Evolutionary conservation across 2,113 vertebrate genomes (phyloP), one percentile per base, ranked within the genome.

Genomic region (Coptodon rendalli): DNA sequence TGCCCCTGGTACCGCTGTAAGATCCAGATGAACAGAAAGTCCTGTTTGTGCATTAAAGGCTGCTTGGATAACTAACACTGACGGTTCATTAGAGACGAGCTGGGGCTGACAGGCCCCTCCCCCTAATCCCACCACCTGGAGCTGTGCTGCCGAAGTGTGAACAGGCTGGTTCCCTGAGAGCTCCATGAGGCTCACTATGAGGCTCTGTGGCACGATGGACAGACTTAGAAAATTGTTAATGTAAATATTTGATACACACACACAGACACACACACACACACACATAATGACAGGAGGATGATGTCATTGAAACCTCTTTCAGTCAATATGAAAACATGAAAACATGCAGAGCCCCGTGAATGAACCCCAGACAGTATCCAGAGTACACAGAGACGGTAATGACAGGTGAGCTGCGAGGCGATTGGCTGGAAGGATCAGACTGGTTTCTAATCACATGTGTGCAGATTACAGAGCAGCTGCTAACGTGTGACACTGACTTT

Each of bases 401-500:
- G 80, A 89, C 80, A 87, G 91, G 59, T 83, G 45, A 84, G 24
- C 82, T 19, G 71, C 3, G 3, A 54, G 7, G 5, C 7, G 82
- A 90, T 80, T 90, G 66, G 78, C 66, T 48, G 57, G 56, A 6
- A 82, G 6, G 9, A 5, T 22, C 45, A 38, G 38, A n/a, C 34
- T 27, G 56, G 85, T 66, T 76, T 59, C 54, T 92, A 87, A 92
- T 90, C 71, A 57, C 12, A 50, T 1, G 0, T 9, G 81, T 19
- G 22, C 73, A 81, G 84, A 92, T 92, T 84, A 92, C 53, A 89
- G 68, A 81, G 86, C 48, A 48, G 57, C 57, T 6, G 31, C 13
- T 68, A 29, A 83, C 29, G 4, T 19, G 36, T 53, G 76, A 22
- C 5, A 12, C 12, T 40, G 36, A 24, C 66, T 80, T 80, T 22